A percentile compares a stretch with the other conserved stretches of the same genome.
Evolutionary conservation across 1,140 invertebrate genomes (phyloP).

Genomic region (Saccostrea echinata): DNA sequence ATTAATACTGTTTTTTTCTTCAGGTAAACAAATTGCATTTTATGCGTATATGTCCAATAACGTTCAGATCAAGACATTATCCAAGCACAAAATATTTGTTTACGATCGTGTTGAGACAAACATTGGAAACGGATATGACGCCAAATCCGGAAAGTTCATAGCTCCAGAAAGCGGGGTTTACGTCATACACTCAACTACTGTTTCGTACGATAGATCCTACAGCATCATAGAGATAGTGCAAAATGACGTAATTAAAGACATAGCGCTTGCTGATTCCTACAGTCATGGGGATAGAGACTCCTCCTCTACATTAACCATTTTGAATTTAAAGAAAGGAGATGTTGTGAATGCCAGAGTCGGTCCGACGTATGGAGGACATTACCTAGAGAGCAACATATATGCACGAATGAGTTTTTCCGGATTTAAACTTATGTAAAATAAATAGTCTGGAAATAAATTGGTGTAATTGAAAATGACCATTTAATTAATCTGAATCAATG

Average conservation of each 20-base stretch:
- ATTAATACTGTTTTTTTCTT: no score
- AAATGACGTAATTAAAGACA: not conserved
- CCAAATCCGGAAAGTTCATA: no score
- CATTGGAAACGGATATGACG: no score
- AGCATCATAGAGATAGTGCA: not conserved
- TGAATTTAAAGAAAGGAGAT: no score
- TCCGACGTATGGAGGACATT: not conserved
- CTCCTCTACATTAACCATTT: no score
- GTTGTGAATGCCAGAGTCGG: no score
- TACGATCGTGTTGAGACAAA: no score
- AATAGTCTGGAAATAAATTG: no score
- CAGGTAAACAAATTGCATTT: conserved; percentile 6
- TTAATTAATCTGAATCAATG: no score
- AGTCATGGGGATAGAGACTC: conserved; percentile 5
- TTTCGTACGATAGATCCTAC: not conserved
- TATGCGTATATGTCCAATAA: not conserved
- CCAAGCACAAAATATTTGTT: conserved; percentile 27
- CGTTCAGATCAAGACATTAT: not conserved
- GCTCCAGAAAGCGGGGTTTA: no score
- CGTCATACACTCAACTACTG: conserved; percentile 40
- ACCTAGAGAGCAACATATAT: not conserved
- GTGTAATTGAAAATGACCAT: no score
- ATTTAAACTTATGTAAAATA: not conserved
- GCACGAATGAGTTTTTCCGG: not conserved
- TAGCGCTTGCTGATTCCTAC: conserved; percentile 20